These are phyloP conservation scores for Rhynchomys soricoides DNA, from an alignment of 2,113 vertebrate genomes.

Conservation along the genomic window DNA sequence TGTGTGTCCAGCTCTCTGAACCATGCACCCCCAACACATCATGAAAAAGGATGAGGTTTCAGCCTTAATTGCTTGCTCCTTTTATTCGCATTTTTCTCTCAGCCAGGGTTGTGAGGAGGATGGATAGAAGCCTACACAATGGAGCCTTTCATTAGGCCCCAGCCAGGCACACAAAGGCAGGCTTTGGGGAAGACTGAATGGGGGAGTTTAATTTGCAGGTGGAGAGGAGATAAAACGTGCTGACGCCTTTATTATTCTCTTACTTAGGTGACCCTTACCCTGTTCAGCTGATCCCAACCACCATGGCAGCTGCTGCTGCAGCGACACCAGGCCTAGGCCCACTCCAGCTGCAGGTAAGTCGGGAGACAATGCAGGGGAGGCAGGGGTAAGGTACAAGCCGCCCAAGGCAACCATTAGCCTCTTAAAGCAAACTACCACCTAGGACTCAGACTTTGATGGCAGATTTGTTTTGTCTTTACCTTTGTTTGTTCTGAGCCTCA, in stretches of 20 bases:
- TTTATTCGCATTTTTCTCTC: conserved; percentile 91
- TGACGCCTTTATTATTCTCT: conserved; percentile 89
- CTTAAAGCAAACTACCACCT: conserved; percentile 39
- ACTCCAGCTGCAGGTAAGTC: conserved; percentile 97
- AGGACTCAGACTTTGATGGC: neutral
- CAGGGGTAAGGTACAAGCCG: conserved; percentile 83
- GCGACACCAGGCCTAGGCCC: conserved; percentile 95
- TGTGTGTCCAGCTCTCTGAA: conserved; percentile 83
- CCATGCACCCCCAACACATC: conserved; percentile 85
- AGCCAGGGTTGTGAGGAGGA: conserved; percentile 91
- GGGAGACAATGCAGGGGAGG: conserved; percentile 69
- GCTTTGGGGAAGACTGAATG: conserved; percentile 92
- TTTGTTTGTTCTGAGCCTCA: conserved; percentile 29
- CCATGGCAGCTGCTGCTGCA: conserved; percentile 97
- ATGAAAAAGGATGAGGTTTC: conserved; percentile 91
- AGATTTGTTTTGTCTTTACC: conserved; percentile 40
- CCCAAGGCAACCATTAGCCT: conserved; percentile 68
- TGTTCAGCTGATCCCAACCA: conserved; percentile 98
- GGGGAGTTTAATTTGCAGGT: conserved; percentile 91
- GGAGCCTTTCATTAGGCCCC: conserved; percentile 94
- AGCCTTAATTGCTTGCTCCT: conserved; percentile 93
- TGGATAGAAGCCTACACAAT: conserved; percentile 96
- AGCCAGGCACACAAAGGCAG: conserved; percentile 91
- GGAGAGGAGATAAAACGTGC: conserved; percentile 90
- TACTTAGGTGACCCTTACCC: conserved; percentile 98